A percentile compares a stretch with the other conserved stretches of the same genome.
These are phyloP conservation scores for Tetragonisca angustula DNA, from an alignment of 2,888 invertebrate genomes.

Conservation along the genomic window DNA sequence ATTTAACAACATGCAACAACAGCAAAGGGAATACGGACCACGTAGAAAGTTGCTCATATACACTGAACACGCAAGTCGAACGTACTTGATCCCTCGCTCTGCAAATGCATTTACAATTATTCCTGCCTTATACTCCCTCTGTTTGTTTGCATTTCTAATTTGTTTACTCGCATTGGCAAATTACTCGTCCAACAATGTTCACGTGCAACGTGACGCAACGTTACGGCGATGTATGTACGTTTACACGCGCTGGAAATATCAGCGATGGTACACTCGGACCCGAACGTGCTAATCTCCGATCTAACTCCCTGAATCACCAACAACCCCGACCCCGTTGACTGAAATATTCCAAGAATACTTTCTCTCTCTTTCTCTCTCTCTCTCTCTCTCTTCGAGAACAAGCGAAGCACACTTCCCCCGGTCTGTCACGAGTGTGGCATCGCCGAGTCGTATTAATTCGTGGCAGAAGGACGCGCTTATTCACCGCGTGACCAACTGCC, in stretches of 20 bases:
- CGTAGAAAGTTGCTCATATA: no score
- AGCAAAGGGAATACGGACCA: no score
- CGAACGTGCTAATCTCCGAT: constrained; percentile 33
- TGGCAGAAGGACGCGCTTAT: constrained; percentile 18
- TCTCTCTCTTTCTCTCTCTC: no score
- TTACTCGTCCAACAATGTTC: not conserved
- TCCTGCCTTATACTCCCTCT: not conserved
- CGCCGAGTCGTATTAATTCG: constrained; percentile 54
- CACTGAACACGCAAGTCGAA: no score
- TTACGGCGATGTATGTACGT: not conserved
- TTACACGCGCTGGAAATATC: not conserved
- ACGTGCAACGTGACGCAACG: not conserved
- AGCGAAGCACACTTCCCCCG: not conserved
- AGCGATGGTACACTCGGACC: not conserved
- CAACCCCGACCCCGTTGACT: not conserved
- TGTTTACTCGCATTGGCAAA: not conserved
- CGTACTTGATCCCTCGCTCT: no score
- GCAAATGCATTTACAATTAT: not conserved
- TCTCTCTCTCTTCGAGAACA: no score
- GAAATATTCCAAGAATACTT: not conserved
- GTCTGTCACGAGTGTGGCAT: constrained; percentile 18
- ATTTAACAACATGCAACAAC: no score
- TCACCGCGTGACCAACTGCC: constrained; percentile 10
- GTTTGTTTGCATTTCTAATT: not conserved
- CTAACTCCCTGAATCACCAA: constrained; percentile 1